Evolutionary conservation across 2,797 vertebrate species (phyloP).

Genomic region (Borostomias antarcticus): DNA sequence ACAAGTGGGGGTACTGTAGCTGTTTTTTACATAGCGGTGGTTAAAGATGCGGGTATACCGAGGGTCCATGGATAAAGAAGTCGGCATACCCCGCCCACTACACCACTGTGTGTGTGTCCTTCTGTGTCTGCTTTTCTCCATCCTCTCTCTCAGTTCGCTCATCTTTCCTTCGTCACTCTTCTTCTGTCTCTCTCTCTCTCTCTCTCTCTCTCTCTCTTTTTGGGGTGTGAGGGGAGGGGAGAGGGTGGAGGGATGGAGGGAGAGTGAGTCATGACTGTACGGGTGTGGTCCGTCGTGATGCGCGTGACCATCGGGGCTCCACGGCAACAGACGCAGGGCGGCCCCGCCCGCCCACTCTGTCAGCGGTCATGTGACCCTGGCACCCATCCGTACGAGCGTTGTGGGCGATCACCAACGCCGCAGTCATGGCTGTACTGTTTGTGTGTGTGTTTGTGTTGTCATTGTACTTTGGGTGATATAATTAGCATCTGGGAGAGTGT

Average conservation of each 20-base stretch:
- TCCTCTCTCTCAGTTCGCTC: background rate
- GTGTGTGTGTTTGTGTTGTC: slow-evolving; percentile 19
- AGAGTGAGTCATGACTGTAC: slow-evolving; percentile 62
- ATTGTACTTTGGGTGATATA: background rate
- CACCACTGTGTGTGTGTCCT: slow-evolving; percentile 24
- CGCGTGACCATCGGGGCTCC: slow-evolving; percentile 37
- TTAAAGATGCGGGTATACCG: no score
- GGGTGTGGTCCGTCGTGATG: slow-evolving; percentile 62
- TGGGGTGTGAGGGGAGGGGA: slow-evolving; percentile 25
- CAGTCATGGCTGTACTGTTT: slow-evolving; percentile 44
- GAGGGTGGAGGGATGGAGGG: slow-evolving; percentile 36
- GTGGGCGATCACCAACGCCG: background rate
- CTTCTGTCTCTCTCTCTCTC: background rate
- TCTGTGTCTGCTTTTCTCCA: slow-evolving; percentile 5
- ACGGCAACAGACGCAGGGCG: slow-evolving; percentile 11
- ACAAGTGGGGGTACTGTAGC: no score
- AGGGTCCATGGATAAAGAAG: no score
- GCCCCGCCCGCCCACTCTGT: no score
- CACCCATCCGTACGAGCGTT: no score
- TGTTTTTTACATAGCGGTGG: no score
- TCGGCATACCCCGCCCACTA: no score
- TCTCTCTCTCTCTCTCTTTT: slow-evolving; percentile 11
- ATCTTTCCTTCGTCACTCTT: background rate
- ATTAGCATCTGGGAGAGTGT: slow-evolving; percentile 6
- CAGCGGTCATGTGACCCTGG: no score